phyloP scores from a whole-genome alignment of 2,113 vertebrate species.

The Puffinus mauretanicus region DNA sequence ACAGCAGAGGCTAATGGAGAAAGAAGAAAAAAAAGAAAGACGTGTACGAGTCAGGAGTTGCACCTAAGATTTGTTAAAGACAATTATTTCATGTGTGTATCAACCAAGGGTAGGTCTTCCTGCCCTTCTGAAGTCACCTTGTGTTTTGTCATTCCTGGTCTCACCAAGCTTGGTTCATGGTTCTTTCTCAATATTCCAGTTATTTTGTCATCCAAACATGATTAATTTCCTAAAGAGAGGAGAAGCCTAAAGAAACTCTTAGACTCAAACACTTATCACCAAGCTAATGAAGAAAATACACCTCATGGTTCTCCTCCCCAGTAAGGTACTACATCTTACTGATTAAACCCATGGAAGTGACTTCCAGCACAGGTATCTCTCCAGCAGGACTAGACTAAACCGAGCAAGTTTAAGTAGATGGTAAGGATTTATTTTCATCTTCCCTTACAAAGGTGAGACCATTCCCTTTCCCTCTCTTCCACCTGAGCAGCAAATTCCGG shows the following conservation, averaged over 20 bases:
- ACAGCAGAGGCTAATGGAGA: neutral
- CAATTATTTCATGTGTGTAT: rapidly evolving
- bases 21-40: neutral
- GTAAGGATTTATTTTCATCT: neutral
- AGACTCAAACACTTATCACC: neutral
- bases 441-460: neutral
- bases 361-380: neutral
- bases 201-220: neutral
- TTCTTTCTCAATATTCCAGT: neutral
- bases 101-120: neutral
- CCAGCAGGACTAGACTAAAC: neutral
- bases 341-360: neutral
- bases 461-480: neutral
- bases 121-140: neutral
- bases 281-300: neutral
- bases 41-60: neutral
- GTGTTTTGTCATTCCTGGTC: neutral
- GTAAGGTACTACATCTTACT: neutral
- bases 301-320: neutral
- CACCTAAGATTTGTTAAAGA: neutral
- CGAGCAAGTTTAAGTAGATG: neutral
- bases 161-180: neutral
- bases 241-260: neutral
- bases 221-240: neutral
- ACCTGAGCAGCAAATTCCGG: neutral